Conservation (phyloP, 2,888 invertebrate species). For the Drosophila picticornis region DNA sequence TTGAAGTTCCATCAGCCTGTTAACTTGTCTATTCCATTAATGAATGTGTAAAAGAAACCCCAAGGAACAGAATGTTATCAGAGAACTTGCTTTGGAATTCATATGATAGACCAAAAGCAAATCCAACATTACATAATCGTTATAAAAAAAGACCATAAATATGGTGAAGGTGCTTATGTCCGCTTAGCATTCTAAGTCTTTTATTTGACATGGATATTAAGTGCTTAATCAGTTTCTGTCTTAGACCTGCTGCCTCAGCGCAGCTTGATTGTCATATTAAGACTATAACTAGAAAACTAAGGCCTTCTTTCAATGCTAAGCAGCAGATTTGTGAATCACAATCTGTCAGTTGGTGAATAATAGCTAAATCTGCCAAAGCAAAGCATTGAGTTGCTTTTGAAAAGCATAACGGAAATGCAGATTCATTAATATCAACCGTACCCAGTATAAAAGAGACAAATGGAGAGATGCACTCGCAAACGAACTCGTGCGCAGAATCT, state of each 20-base stretch:
- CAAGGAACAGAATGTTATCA: neutral
- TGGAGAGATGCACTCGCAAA: neutral
- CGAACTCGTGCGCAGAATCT: constrained; percentile 61
- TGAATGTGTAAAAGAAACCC: neutral
- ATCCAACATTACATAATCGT: neutral
- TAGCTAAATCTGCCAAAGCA: neutral
- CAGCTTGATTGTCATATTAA: too few species aligned
- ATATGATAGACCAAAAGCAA: neutral
- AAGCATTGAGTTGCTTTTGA: constrained; percentile 13
- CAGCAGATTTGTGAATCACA: neutral
- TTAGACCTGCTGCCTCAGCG: too few species aligned
- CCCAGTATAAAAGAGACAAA: constrained; percentile 51
- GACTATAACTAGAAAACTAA: too few species aligned
- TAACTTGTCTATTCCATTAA: neutral
- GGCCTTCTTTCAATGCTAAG: neutral
- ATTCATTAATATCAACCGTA: constrained; percentile 36
- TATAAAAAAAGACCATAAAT: neutral
- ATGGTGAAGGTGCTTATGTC: neutral
- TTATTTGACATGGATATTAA: too few species aligned
- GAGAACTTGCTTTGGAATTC: too few species aligned
- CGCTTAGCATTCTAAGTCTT: too few species aligned
- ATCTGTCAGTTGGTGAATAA: neutral
- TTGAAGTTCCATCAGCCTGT: neutral
- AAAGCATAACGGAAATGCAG: constrained; percentile 44
- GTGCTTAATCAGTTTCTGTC: too few species aligned